Percentiles rank a stretch among this genome's conserved stretches.
Evolutionary conservation across 2,113 vertebrate genomes (phyloP).

Genomic region (Pollimyrus isidori): DNA sequence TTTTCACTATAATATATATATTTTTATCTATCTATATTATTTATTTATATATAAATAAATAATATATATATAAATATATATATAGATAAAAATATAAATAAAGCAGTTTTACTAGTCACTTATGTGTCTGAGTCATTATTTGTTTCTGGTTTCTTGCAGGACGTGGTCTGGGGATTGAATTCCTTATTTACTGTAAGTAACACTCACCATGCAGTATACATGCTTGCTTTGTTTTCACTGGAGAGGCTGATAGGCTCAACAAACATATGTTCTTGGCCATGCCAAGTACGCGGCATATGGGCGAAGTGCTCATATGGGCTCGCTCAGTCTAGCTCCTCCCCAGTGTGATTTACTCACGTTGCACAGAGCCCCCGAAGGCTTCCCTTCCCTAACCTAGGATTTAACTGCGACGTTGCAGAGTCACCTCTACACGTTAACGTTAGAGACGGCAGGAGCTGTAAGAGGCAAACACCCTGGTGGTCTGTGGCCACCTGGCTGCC

Average conservation of each 20-base stretch:
- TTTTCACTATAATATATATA: too few species aligned
- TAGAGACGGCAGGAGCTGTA: not conserved
- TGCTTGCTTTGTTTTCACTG: not conserved
- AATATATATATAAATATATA: too few species aligned
- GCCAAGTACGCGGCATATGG: not conserved
- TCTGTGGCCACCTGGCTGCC: not conserved
- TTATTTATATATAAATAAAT: too few species aligned
- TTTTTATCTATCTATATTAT: too few species aligned
- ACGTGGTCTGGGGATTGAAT: conserved; percentile 97
- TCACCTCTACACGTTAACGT: not conserved
- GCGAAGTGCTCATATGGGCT: not conserved
- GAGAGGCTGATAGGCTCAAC: not conserved
- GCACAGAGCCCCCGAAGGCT: not conserved
- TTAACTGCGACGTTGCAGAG: not conserved
- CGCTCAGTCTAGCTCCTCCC: not conserved
- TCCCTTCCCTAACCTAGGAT: not conserved
- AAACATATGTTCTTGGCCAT: not conserved
- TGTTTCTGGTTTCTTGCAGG: conserved; percentile 63
- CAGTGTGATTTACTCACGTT: not conserved
- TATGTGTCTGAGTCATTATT: not conserved
- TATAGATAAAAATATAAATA: too few species aligned
- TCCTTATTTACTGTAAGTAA: conserved; percentile 96
- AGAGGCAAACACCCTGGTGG: not conserved
- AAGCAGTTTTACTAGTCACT: not conserved
- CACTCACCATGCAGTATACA: not conserved